These are phyloP conservation scores for Diarsia rubi DNA, from an alignment of 2,888 invertebrate genomes.

Conservation along the genomic window DNA sequence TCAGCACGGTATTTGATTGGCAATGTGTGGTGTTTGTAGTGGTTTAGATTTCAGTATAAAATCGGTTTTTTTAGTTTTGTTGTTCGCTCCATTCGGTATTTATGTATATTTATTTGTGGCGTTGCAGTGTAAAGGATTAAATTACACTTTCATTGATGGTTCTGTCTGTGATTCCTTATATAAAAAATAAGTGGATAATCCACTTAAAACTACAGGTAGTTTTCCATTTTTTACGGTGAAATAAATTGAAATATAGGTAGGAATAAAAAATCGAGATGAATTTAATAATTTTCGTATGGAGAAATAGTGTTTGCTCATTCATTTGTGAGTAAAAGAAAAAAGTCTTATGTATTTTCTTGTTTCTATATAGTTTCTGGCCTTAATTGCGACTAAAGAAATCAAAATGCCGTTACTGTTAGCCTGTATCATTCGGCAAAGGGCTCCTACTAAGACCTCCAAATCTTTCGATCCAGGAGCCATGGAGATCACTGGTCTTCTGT, in stretches of 20 bases:
- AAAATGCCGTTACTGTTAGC: too few species aligned
- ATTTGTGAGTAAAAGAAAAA: background rate
- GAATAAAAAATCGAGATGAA: background rate
- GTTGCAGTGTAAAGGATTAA: slow-evolving; percentile 6
- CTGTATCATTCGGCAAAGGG: too few species aligned
- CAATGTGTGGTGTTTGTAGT: slow-evolving; percentile 41
- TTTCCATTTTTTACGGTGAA: background rate
- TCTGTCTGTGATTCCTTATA: background rate
- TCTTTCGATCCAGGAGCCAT: too few species aligned
- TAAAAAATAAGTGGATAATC: too few species aligned
- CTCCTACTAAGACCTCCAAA: too few species aligned
- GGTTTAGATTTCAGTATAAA: slow-evolving; percentile 60
- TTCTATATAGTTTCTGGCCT: background rate
- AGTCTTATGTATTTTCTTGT: background rate
- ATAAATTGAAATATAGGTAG: background rate
- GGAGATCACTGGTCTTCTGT: too few species aligned
- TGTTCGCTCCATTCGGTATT: slow-evolving; percentile 24
- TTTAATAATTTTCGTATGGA: background rate
- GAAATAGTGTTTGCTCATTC: background rate
- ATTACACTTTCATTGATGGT: background rate
- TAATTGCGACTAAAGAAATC: background rate
- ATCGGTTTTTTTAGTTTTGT: slow-evolving; percentile 9
- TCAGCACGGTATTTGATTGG: slow-evolving; percentile 54
- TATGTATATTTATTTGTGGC: too few species aligned
- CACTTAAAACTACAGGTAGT: too few species aligned